Evolutionary conservation across 1,140 invertebrate genomes (phyloP), one percentile per base, ranked within the genome.

Genomic region (Brachionus paranguensis): DNA sequence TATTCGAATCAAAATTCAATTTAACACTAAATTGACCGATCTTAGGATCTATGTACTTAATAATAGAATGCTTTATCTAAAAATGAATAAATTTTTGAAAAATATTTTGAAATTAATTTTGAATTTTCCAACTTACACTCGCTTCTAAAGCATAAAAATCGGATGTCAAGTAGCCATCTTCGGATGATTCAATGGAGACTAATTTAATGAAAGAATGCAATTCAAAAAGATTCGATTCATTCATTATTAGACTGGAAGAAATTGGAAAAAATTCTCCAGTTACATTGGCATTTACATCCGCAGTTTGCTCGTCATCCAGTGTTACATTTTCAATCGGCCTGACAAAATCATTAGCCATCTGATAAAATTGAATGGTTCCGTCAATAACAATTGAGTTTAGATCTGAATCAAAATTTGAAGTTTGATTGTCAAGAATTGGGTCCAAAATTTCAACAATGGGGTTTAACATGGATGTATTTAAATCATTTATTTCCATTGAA

Each of bases 21-120:
- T 72, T 72, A 41, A 72, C 68, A 24, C 29, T 37, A 43, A 72
- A 37, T 17, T 72, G n/a, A 43, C 33, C 41, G 6, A 72, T 41
- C n/a, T 72, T 72, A 43, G 68, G 41, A 72, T 72, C n/a, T 10
- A 72, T 24, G 10, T 72, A 72, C 33, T 72, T 72, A n/a, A 72
- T 20, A 17, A 72, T 72, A 10, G 68, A 41, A 43, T 72, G 68
- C 10, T 72, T 72, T n/a, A 72, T 72, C 68, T 72, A 17, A 20
- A 72, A 72, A 72, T 43, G 7, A 37, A 37, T 37, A 29, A 29
- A 29, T 37, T 37, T 37, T 37, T 37, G 5, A 41, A 33, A 33
- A 37, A 11, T n/a, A 43, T 37, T n/a, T 33, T 41, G 7, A 70
- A 70, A 14, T 6, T 33, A 37, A n/a, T 70, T 33, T 70, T 37